Conservation (phyloP, 2,113 vertebrate species). For the Verasper variegatus region DNA sequence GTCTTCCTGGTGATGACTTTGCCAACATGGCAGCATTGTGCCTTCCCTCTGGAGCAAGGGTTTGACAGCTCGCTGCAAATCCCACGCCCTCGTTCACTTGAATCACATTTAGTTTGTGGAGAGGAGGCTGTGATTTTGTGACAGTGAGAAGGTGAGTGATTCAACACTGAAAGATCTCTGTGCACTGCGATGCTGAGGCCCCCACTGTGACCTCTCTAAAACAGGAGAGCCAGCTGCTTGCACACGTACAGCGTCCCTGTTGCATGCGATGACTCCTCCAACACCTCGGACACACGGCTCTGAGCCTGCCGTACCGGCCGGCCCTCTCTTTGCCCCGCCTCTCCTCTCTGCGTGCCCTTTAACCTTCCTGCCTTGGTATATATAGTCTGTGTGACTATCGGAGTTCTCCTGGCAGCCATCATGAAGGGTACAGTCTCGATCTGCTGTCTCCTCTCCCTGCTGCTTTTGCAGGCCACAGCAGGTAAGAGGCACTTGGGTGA, state of each 20-base stretch:
- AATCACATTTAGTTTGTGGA: slow-evolving; percentile 7
- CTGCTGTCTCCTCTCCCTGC: slow-evolving; percentile 81
- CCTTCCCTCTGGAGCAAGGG: slow-evolving; percentile 1
- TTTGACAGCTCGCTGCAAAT: slow-evolving; percentile 11
- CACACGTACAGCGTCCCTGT: slow-evolving; percentile 38
- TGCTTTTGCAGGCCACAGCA: slow-evolving; percentile 80
- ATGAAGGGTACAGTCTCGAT: slow-evolving; percentile 83
- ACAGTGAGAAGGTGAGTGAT: background rate
- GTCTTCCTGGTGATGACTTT: slow-evolving; percentile 16
- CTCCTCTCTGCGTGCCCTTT: slow-evolving; percentile 71
- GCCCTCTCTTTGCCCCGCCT: slow-evolving; percentile 56
- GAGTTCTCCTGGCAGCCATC: slow-evolving; percentile 86
- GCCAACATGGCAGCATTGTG: slow-evolving; percentile 7
- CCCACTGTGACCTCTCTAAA: slow-evolving; percentile 54
- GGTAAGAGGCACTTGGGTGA: slow-evolving; percentile 70
- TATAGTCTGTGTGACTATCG: slow-evolving; percentile 77
- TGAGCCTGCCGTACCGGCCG: slow-evolving; percentile 58
- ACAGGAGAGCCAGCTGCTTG: slow-evolving; percentile 70
- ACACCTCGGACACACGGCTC: slow-evolving; percentile 51
- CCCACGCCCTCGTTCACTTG: background rate
- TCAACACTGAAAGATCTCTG: background rate
- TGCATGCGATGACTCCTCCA: slow-evolving; percentile 59
- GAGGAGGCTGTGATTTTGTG: background rate
- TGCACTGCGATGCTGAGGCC: slow-evolving; percentile 30
- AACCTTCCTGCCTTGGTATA: slow-evolving; percentile 82